Evolutionary conservation across 1,140 invertebrate species (phyloP), one percentile per base, ranked within the genome.

Genomic region (Zaprionus lachaisei): DNA sequence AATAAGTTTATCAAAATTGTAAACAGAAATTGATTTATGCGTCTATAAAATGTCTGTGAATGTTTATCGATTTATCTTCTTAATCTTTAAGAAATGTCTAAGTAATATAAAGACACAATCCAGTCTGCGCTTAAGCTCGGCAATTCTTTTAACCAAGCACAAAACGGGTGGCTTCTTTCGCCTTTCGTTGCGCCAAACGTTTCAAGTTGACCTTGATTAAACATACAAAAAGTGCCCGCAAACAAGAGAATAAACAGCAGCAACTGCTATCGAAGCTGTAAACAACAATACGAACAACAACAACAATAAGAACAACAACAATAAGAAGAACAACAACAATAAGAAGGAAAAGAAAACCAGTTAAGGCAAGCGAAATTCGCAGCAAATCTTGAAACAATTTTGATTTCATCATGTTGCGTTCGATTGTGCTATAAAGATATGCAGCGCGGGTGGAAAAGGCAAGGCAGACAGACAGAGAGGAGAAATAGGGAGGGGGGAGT

Each of bases 381-480:
- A 22, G 47, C 47, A 20, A 49, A 22, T 49, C 20, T 22, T 49
- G n/a, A 44, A 49, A 22, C 47, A 24, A 51, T 51, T 51, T 51
- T 58, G 55, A 68, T 68, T 68, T 58, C 54, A 68, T 68, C 55
- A 68, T 51, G 34, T 22, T 64, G 17, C 17, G 38, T 58, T 68
- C 38, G 65, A 31, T 31, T 20, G 37, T 47, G 65, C 37, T 68
- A 58, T 31, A 68, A 58, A 68, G 58, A 58, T 55, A 14, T 5
- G 2, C 26, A 26, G 41, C n/a, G 41, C n/a, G 41, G 41, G 41
- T n/a, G 41, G 41, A 1, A n/a, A 7, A 15, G 15, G 5, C 4
- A 17, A 6, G 24, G 51, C 4, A 24, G 54, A 17, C 22, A n/a
- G 54, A 3, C 4, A 24, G n/a, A 7, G 54, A 5, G 5, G 2